These are phyloP conservation scores for Nothoprocta perdicaria DNA, from an alignment of 2,113 vertebrate species.

Conservation along the genomic window DNA sequence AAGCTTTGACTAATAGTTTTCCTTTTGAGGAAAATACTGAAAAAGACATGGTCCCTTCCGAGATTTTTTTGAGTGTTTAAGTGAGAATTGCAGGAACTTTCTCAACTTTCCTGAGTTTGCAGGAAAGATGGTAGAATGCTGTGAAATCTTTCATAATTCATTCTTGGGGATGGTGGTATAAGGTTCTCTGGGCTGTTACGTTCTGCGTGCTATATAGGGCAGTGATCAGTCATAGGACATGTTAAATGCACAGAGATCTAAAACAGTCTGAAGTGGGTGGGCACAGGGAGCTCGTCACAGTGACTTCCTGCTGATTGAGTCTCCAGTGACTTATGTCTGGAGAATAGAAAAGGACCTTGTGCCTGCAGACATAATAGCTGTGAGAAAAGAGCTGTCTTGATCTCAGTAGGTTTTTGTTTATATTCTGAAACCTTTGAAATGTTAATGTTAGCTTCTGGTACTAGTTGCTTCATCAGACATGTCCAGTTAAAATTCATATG, in stretches of 20 bases:
- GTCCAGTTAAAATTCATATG: conserved; percentile 8
- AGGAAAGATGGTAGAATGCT: neutral
- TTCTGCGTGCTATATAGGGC: neutral
- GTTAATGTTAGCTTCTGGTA: neutral
- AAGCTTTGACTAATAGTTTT: neutral
- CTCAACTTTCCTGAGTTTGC: neutral
- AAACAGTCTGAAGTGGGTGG: neutral
- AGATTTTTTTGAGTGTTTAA: neutral
- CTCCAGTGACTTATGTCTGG: neutral
- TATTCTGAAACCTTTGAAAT: conserved; percentile 39
- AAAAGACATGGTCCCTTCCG: neutral
- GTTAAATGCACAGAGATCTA: neutral
- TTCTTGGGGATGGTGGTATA: accelerated
- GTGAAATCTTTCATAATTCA: neutral
- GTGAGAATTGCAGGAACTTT: neutral
- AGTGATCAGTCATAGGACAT: no score
- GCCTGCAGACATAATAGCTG: neutral
- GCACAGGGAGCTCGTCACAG: neutral
- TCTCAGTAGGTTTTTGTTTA: conserved; percentile 7
- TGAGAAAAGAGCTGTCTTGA: neutral
- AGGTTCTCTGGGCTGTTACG: neutral
- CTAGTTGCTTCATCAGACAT: neutral
- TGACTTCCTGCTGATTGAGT: neutral
- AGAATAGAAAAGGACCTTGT: neutral
- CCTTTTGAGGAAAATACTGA: neutral